Base-by-base conservation (phyloP, 1,140 invertebrate genomes). In the Drosophila mayri region DNA sequence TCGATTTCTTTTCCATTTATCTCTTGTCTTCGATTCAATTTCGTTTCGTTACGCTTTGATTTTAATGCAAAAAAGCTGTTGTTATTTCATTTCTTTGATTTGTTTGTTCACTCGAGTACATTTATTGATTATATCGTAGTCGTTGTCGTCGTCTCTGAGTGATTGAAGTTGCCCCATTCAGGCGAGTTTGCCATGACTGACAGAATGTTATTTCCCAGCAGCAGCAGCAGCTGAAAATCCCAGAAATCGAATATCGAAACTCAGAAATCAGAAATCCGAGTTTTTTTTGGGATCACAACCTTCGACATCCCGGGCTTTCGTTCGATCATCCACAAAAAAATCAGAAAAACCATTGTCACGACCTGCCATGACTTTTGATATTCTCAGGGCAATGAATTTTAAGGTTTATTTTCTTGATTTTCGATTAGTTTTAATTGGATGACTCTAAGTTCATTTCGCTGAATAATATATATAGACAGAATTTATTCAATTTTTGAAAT, bases 321-420 rank as follows among this genome's bases (percentile, higher is more conserved):
- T 67, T 70, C 22, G 62, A 22, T 43, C 52, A 55, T 55, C 20
- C 20, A 55, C 52, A 25, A 20, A 35, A 35, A 67, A 75, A 73
- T 61, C 11, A 65, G 12, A 70, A 84, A 75, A 79, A 66, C 79
- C 81, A 88, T 84, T 88, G 80, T 90, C 84, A 88, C 85, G 84
- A 88, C 77, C 84, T 75, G 50, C 20, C 61, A 50, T 71, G 66
- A 73, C 81, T 86, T 60, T 72, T 58, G 58, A 46, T 58, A 50
- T 62, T 60, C 38, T 57, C 50, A 77, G 64, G 64, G 32, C n/a
- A 63, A 64, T 30, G 60, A 38, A 38, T 66, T 38, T 30, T 7
- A 4, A 10, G 10, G 10, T 64, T 72, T 73, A 38, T 35, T 43
- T 66, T 66, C 46, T 30, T 55, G 35, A 70, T 50, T 43, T 52